Evolutionary conservation across 1,140 invertebrate genomes (phyloP).

Genomic region (Stegodyphus mimosarum): DNA sequence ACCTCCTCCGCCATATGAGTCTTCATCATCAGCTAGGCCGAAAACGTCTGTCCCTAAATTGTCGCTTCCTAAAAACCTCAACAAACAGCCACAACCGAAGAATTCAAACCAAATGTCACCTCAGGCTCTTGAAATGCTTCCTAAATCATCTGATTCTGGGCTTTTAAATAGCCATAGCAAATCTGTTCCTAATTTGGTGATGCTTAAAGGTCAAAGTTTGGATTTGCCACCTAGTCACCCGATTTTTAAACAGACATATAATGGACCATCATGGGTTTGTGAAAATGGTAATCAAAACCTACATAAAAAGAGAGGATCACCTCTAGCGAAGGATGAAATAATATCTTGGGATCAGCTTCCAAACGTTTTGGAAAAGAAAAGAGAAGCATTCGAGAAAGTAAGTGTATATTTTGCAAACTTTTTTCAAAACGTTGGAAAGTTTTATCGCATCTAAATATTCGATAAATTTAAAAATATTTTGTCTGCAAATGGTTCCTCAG

Average conservation of each 20-base stretch:
- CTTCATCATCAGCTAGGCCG: neutral
- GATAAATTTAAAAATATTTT: no score
- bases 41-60: slow-evolving; percentile 21
- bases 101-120: neutral
- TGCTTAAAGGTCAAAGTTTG: slow-evolving; percentile 46
- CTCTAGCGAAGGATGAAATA: slow-evolving; percentile 27
- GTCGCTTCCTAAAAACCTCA: slow-evolving; percentile 23
- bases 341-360: slow-evolving; percentile 47
- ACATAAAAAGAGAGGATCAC: slow-evolving; percentile 18
- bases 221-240: slow-evolving; percentile 50
- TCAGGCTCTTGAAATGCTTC: neutral
- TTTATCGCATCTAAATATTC: no score
- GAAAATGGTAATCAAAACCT: neutral
- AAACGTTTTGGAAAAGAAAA: slow-evolving; percentile 52
- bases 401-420: neutral
- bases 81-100: slow-evolving; percentile 1
- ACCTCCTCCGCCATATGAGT: slow-evolving; percentile 45
- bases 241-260: slow-evolving; percentile 22
- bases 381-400: slow-evolving; percentile 34
- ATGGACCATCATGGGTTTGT: neutral
- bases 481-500: no score
- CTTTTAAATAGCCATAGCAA: slow-evolving; percentile 38
- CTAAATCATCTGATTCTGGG: slow-evolving; percentile 19
- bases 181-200: slow-evolving; percentile 56
- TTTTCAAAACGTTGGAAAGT: neutral